phyloP scores from a whole-genome alignment of 2,888 invertebrate genomes.

The Deilephila elpenor region DNA sequence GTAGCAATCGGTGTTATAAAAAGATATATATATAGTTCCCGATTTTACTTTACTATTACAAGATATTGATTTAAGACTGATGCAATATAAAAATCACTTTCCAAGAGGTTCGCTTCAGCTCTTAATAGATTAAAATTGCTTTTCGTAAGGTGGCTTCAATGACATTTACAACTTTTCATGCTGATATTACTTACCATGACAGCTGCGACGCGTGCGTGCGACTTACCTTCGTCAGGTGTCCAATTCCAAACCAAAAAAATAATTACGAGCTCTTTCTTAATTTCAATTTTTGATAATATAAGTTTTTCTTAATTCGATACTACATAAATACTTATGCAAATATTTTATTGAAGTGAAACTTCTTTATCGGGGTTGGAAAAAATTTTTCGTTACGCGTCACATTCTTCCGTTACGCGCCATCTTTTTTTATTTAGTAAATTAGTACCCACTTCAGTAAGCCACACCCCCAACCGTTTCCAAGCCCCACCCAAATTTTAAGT shows the following conservation, averaged over 20 bases:
- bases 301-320: neutral
- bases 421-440: too few relatives aligned
- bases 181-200: conserved; percentile 13
- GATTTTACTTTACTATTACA: too few relatives aligned
- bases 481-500: too few relatives aligned
- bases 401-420: too few relatives aligned
- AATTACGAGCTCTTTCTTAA: conserved; percentile 4
- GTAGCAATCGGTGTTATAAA: too few relatives aligned
- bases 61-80: neutral
- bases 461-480: too few relatives aligned
- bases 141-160: neutral
- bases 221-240: conserved; percentile 11
- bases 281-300: neutral
- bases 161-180: conserved; percentile 7
- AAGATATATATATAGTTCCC: too few relatives aligned
- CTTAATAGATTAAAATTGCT: neutral
- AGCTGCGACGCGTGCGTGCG: neutral
- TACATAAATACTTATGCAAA: too few relatives aligned
- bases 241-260: neutral
- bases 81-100: neutral
- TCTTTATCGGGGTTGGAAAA: too few relatives aligned
- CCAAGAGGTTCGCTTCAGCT: neutral
- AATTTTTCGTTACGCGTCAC: too few relatives aligned
- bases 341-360: too few relatives aligned
- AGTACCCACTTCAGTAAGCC: too few relatives aligned